Percentiles rank a stretch among this genome's conserved stretches.
Evolutionary conservation across 2,888 invertebrate genomes (phyloP).

Genomic region (Sminthurides aquaticus): DNA sequence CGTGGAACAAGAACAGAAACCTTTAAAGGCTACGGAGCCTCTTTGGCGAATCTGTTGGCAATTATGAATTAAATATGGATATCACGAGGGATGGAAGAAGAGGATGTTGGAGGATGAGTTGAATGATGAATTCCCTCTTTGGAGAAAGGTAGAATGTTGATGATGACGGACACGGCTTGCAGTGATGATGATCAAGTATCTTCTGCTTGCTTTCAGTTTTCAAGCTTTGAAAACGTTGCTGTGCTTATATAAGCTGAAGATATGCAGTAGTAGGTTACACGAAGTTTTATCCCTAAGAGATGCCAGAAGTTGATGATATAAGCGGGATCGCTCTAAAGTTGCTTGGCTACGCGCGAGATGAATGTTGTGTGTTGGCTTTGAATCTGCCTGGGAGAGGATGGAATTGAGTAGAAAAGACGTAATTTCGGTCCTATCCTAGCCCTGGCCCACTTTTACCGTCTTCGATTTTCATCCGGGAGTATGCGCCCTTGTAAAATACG

Average conservation of each 20-base stretch:
- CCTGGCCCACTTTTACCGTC: slow-evolving; percentile 42
- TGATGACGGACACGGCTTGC: neutral
- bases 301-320: too few relatives aligned
- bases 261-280: too few relatives aligned
- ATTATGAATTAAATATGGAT: neutral
- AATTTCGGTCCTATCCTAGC: slow-evolving; percentile 31
- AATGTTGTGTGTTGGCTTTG: neutral
- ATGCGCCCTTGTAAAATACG: slow-evolving; percentile 30
- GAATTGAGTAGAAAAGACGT: slow-evolving; percentile 24
- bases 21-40: too few relatives aligned
- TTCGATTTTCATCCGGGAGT: slow-evolving; percentile 41
- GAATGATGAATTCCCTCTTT: neutral
- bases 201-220: too few relatives aligned
- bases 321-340: too few relatives aligned
- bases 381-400: neutral
- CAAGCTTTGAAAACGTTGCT: too few relatives aligned
- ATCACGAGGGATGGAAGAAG: neutral
- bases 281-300: too few relatives aligned
- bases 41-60: too few relatives aligned
- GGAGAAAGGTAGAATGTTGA: neutral
- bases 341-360: neutral
- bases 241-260: too few relatives aligned
- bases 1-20: too few relatives aligned
- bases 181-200: neutral
- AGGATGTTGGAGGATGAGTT: too few relatives aligned